phyloP scores from a whole-genome alignment of 2,888 invertebrate species.

The Lithosia quadra region DNA sequence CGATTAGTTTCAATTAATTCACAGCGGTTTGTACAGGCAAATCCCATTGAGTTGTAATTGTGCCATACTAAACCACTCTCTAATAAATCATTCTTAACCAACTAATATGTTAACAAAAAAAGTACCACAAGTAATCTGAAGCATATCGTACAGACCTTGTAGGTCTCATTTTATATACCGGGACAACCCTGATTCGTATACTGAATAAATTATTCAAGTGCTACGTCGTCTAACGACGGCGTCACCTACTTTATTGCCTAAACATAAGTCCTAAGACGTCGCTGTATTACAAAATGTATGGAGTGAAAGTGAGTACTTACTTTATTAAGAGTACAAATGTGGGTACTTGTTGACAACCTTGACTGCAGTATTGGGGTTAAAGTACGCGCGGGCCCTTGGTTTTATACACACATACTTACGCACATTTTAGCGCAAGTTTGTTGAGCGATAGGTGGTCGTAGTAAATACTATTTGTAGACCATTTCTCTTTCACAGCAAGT shows the following conservation, averaged over 20 bases:
- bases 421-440: not conserved
- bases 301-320: constrained; percentile 22
- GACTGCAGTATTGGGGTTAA: constrained; percentile 33
- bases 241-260: constrained; percentile 21
- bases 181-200: constrained; percentile 1
- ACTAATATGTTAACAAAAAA: no score
- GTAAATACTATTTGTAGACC: not conserved
- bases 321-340: constrained; percentile 31
- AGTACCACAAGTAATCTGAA: not conserved
- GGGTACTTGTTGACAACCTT: constrained; percentile 29
- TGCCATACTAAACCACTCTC: no score
- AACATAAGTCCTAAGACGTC: constrained; percentile 17
- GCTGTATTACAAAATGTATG: constrained; percentile 24
- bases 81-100: no score
- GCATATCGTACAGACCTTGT: not conserved
- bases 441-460: not conserved
- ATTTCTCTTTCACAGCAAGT: not conserved
- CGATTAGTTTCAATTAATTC: no score
- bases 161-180: no score
- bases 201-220: constrained; percentile 19
- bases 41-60: no score
- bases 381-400: constrained; percentile 30
- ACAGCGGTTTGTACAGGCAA: no score
- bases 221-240: not conserved
- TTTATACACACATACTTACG: not conserved